phyloP scores from a whole-genome alignment of 2,113 vertebrate species.

The Argyrosomus japonicus region DNA sequence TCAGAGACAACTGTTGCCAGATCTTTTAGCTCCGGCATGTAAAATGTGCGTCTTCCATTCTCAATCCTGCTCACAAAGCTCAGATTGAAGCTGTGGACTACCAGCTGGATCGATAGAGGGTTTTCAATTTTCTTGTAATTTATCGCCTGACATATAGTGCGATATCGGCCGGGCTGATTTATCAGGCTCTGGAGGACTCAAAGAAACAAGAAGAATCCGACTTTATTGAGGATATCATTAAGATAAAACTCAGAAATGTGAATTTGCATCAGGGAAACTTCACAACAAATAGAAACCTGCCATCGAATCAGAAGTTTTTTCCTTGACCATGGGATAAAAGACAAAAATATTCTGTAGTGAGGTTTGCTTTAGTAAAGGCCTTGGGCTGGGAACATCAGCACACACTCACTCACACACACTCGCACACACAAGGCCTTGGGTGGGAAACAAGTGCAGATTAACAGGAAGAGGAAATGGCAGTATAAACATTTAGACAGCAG shows the following conservation, averaged over 20 bases:
- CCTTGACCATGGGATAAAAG: conserved; percentile 7
- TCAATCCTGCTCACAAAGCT: neutral
- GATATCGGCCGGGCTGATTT: neutral
- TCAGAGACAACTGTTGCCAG: neutral
- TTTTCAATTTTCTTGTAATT: neutral
- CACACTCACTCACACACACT: neutral
- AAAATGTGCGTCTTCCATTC: neutral
- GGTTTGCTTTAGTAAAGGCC: conserved; percentile 31
- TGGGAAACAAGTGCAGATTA: conserved; percentile 58
- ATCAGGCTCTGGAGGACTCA: neutral
- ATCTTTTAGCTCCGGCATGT: neutral
- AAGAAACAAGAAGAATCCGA: neutral
- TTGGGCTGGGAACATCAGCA: conserved; percentile 25
- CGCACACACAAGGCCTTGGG: conserved; percentile 28
- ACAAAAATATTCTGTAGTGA: conserved; percentile 58
- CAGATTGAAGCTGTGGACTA: neutral
- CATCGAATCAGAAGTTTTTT: neutral
- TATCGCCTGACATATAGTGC: neutral
- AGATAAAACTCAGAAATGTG: neutral
- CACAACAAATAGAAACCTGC: neutral
- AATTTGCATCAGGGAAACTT: neutral
- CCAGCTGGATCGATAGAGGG: neutral
- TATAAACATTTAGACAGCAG: conserved; percentile 65
- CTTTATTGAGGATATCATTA: neutral
- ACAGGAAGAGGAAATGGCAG: conserved; percentile 75